A percentile compares a stretch with the other conserved stretches of the same genome.
Conservation (phyloP, 2,888 invertebrate species). For the Cataglyphis livida region DNA sequence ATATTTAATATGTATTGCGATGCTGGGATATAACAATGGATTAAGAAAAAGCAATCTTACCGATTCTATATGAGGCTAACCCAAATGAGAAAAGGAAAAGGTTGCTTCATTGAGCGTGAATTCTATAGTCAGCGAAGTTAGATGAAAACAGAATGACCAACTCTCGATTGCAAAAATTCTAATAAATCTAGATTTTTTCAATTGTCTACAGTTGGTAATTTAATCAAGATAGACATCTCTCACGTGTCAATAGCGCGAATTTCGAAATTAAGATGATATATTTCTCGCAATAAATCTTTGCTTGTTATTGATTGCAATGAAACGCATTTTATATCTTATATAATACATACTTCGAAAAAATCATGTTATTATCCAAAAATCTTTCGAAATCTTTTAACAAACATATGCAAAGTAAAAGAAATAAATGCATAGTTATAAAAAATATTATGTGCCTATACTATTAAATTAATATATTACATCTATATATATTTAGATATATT, state of each 20-base stretch:
- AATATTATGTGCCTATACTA: no score
- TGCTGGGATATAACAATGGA: conserved; percentile 62
- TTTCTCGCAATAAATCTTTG: neutral
- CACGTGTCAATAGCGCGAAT: neutral
- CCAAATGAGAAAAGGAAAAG: neutral
- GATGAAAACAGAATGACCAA: neutral
- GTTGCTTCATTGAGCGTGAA: neutral
- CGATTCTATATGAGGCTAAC: conserved; percentile 57
- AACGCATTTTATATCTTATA: neutral
- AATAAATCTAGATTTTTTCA: neutral
- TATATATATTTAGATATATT: conserved; percentile 17
- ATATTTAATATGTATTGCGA: conserved; percentile 61
- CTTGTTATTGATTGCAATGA: neutral
- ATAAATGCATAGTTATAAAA: neutral
- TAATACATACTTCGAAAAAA: neutral
- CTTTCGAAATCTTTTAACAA: neutral
- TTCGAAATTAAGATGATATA: neutral
- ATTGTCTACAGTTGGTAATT: neutral
- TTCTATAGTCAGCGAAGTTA: neutral
- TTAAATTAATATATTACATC: neutral
- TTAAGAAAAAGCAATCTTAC: conserved; percentile 64
- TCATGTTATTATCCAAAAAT: neutral
- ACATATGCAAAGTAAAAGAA: neutral
- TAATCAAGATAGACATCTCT: neutral
- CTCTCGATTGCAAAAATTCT: neutral